Percentiles rank a stretch among this genome's conserved stretches.
Conservation (phyloP, 2,797 vertebrate genomes). For the Sebastes baramenuke region DNA sequence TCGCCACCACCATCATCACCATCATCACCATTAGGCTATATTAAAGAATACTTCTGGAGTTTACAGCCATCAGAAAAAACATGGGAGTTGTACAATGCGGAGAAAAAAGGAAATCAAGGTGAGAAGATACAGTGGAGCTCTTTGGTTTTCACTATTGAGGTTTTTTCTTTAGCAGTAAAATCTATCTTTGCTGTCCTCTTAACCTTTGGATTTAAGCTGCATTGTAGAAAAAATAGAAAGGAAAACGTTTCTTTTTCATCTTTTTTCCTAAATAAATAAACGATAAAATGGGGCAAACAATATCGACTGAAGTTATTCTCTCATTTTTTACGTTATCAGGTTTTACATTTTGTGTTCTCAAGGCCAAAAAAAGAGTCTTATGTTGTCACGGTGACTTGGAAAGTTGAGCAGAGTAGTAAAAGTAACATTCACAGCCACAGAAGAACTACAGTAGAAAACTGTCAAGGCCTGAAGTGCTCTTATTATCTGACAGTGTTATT, state of each 20-base stretch:
- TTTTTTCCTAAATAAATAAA: constrained; percentile 54
- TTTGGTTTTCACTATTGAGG: constrained; percentile 88
- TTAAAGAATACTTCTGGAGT: constrained; percentile 68
- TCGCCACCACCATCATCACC: constrained; percentile 23
- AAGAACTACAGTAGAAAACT: constrained; percentile 72
- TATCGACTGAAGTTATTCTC: constrained; percentile 51
- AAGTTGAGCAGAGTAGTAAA: constrained; percentile 65
- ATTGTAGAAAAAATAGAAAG: constrained; percentile 81
- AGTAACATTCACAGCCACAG: constrained; percentile 76
- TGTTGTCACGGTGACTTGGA: constrained; percentile 50
- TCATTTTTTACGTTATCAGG: constrained; percentile 28
- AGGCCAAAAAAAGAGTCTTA: constrained; percentile 48
- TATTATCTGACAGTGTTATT: constrained; percentile 61
- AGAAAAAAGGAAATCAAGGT: constrained; percentile 59
- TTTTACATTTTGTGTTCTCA: constrained; percentile 53
- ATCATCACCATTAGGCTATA: constrained; percentile 44
- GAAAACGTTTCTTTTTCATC: constrained; percentile 52
- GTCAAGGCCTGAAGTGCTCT: constrained; percentile 65
- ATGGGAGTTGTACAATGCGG: constrained; percentile 56
- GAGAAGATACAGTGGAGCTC: constrained; percentile 78
- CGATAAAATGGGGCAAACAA: constrained; percentile 49
- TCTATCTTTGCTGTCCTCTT: constrained; percentile 80
- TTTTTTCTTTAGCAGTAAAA: constrained; percentile 81
- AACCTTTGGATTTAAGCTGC: constrained; percentile 88
- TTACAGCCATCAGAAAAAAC: constrained; percentile 63